Evolutionary conservation across 2,888 invertebrate genomes (phyloP).

Genomic region (Zelleria hepariella): DNA sequence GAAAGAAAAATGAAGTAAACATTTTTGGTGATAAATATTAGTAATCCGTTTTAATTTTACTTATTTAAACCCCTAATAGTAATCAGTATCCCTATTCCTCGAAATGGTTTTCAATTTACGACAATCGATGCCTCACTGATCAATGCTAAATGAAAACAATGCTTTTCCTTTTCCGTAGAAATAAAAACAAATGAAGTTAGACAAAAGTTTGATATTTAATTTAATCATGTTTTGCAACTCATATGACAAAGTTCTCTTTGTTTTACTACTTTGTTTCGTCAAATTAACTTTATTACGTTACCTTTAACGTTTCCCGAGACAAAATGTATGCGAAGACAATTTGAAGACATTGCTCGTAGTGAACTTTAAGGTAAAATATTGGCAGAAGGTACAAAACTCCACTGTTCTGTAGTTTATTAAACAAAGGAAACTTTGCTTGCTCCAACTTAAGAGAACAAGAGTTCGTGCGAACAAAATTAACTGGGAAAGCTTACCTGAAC

Average conservation of each 20-base stretch:
- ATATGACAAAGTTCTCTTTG: neutral
- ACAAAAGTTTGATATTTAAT: too few relatives aligned
- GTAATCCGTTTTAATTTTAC: too few relatives aligned
- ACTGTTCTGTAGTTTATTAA: conserved; percentile 36
- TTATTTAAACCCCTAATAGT: too few relatives aligned
- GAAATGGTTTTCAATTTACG: too few relatives aligned
- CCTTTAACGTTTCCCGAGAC: neutral
- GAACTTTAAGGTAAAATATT: conserved; percentile 20
- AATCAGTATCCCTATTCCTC: too few relatives aligned
- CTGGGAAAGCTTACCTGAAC: conserved; percentile 15
- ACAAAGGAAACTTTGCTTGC: conserved; percentile 25
- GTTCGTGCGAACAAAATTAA: conserved; percentile 26
- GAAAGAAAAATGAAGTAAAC: too few relatives aligned
- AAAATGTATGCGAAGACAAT: neutral
- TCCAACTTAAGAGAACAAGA: conserved; percentile 21
- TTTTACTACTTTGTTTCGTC: neutral
- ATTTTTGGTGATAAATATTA: too few relatives aligned
- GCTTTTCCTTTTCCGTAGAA: too few relatives aligned
- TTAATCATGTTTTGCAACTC: too few relatives aligned
- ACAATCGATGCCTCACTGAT: too few relatives aligned
- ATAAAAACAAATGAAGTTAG: too few relatives aligned
- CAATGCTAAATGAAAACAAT: too few relatives aligned
- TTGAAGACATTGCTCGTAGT: neutral
- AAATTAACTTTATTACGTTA: neutral
- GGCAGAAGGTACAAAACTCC: conserved; percentile 24